These are phyloP conservation scores for Agriopis marginaria DNA, from an alignment of 2,888 invertebrate genomes.

Conservation along the genomic window DNA sequence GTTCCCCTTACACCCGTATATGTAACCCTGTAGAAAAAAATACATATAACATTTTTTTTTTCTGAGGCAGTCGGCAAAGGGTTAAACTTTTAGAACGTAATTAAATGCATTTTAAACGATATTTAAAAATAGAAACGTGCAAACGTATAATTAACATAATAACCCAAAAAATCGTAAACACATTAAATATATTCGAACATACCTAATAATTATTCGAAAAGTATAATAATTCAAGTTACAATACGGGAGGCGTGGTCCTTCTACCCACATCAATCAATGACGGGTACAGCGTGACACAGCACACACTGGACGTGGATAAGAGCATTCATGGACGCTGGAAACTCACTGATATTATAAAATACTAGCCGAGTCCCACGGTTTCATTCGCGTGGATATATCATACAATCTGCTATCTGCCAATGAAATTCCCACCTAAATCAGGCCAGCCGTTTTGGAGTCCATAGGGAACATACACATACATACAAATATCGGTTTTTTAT, in stretches of 20 bases:
- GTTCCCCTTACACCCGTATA: no score
- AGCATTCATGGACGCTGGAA: no score
- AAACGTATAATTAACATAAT: conserved; percentile 34
- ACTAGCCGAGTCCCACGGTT: no score
- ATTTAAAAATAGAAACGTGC: conserved; percentile 11
- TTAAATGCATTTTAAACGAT: conserved; percentile 4
- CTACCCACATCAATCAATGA: conserved; percentile 53
- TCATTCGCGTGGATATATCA: no score
- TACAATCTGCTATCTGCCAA: no score
- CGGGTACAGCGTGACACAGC: conserved; percentile 5
- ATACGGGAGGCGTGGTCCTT: conserved; percentile 47
- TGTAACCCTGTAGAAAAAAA: no score
- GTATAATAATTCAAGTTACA: conserved; percentile 42
- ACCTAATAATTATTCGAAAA: conserved; percentile 52
- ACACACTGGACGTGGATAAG: no score
- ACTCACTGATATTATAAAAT: no score
- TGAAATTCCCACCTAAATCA: no score
- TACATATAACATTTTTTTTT: neutral
- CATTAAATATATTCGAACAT: conserved; percentile 28
- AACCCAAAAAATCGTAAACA: conserved; percentile 28
- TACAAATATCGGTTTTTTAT: no score
- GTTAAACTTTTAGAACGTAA: neutral
- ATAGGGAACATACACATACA: no score
- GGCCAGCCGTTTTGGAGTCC: no score
- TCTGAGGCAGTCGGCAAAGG: neutral